Percentiles rank a stretch among this genome's conserved stretches.
These are phyloP conservation scores for Tautogolabrus adspersus DNA, from an alignment of 2,113 vertebrate species.

Conservation along the genomic window DNA sequence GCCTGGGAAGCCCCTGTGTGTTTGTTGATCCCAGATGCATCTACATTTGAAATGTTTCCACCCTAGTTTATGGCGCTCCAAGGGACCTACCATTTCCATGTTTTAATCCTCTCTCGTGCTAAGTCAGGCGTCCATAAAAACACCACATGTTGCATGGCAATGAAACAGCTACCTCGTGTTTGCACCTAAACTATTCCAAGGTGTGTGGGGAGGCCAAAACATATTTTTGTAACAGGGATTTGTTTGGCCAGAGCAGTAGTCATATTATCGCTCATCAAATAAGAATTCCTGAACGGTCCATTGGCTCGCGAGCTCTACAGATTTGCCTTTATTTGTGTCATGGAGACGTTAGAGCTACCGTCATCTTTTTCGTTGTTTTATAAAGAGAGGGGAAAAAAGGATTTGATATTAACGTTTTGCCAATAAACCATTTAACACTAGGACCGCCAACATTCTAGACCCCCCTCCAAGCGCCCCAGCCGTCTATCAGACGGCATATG, in stretches of 20 bases:
- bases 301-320: not conserved
- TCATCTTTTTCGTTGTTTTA: no score
- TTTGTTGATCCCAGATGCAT: conserved; percentile 80
- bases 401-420: no score
- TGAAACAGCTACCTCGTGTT: conserved; percentile 78
- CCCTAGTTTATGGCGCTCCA: conserved; percentile 78
- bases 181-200: conserved; percentile 58
- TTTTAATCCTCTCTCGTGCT: conserved; percentile 79
- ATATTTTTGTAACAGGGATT: conserved; percentile 33
- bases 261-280: conserved; percentile 19
- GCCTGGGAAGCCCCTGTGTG: conserved; percentile 54
- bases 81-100: conserved; percentile 82
- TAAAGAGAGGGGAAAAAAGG: no score
- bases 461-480: no score
- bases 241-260: conserved; percentile 34
- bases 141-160: conserved; percentile 78
- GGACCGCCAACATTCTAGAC: no score
- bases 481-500: no score
- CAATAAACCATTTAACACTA: no score
- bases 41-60: conserved; percentile 79
- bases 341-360: not conserved
- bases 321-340: not conserved
- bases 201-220: conserved; percentile 55
- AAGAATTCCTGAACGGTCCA: not conserved
- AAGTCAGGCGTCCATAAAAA: conserved; percentile 80